Evolutionary conservation across 2,113 vertebrate genomes (phyloP).

Genomic region (Meles meles): DNA sequence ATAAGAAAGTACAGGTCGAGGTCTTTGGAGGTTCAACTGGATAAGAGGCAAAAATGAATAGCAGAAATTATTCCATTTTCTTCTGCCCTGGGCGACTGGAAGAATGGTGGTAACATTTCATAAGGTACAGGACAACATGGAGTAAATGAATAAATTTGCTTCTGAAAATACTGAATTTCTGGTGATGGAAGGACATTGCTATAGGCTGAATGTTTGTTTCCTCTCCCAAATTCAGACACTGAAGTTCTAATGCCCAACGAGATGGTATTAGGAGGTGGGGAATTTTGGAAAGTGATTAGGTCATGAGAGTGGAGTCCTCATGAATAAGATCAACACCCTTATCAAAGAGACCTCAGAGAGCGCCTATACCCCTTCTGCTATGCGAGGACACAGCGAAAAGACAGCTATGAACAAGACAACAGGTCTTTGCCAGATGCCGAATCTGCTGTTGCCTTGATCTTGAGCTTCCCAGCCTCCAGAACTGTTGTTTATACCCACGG

Average conservation of each 20-base stretch:
- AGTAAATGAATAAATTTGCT: neutral
- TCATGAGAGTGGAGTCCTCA: neutral
- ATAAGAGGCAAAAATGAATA: neutral
- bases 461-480: neutral
- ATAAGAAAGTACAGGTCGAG: neutral
- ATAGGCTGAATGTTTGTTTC: neutral
- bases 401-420: neutral
- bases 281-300: neutral
- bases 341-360: neutral
- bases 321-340: neutral
- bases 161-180: neutral
- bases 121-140: neutral
- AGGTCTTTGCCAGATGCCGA: neutral
- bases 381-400: neutral
- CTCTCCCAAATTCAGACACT: neutral
- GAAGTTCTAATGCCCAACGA: neutral
- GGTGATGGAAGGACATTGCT: neutral
- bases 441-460: neutral
- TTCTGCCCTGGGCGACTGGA: neutral
- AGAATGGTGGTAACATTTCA: neutral
- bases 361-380: neutral
- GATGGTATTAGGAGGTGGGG: neutral
- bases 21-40: neutral
- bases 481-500: neutral
- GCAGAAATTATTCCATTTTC: neutral